A percentile compares a stretch with the other conserved stretches of the same genome.
Conservation (phyloP, 2,113 vertebrate species). For the Lota lota region DNA sequence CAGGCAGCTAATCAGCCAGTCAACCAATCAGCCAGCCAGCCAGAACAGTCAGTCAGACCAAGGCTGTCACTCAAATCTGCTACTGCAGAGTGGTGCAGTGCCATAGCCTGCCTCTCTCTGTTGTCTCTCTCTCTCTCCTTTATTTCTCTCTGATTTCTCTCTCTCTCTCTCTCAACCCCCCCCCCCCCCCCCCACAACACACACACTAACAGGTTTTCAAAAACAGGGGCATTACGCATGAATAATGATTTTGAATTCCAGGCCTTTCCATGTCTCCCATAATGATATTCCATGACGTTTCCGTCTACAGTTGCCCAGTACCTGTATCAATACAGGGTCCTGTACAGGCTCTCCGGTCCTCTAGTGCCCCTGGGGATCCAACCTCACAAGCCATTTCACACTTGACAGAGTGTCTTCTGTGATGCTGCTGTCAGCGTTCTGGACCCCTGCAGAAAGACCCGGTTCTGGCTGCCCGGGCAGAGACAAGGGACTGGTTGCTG, state of each 20-base stretch:
- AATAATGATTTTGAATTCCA: too few species aligned
- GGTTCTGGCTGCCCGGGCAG: too few species aligned
- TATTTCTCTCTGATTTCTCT: constrained; percentile 15
- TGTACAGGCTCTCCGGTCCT: constrained; percentile 3
- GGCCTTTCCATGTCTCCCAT: too few species aligned
- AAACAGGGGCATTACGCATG: too few species aligned
- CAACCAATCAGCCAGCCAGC: neutral
- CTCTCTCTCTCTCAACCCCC: constrained; percentile 2
- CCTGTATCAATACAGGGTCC: too few species aligned
- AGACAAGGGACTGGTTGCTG: neutral
- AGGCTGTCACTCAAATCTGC: constrained; percentile 44
- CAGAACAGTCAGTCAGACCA: constrained; percentile 23
- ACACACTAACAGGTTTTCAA: too few species aligned
- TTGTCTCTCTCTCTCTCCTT: neutral
- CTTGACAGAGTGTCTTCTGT: neutral
- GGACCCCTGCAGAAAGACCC: neutral
- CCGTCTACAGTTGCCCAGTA: too few species aligned
- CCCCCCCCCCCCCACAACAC: neutral
- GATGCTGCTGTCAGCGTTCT: neutral
- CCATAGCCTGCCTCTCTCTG: constrained; percentile 33
- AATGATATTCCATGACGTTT: too few species aligned
- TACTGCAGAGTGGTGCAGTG: constrained; percentile 62
- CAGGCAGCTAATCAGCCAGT: neutral
- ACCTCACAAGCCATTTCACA: constrained; percentile 6
- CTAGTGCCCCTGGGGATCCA: too few species aligned